Base-by-base conservation (phyloP, 2,797 vertebrate species). In the Centroberyx gerrardi region DNA sequence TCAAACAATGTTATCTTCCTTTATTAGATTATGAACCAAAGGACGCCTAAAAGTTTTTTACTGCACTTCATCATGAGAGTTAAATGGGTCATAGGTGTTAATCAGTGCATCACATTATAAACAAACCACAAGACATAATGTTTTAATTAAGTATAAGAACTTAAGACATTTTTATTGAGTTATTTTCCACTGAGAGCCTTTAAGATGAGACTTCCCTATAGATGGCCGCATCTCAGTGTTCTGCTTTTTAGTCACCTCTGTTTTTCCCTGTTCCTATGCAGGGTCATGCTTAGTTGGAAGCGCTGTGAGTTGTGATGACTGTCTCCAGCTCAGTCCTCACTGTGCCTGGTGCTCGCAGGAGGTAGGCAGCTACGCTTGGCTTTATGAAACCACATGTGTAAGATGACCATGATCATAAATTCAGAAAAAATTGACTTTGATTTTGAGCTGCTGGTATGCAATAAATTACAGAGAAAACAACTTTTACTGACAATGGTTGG, bases 261-360 rank as follows among this genome's bases (percentile, higher is more conserved):
- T 54, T 38, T 22, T 74, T 70, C 10, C 42, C 44, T 74, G 59
- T 85, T 68, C 74, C 76, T 74, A 53, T 61, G 48, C 83, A 99
- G 97, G 97, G 87, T 94, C 87, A 73, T 99, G 98, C 89, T 93
- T 95, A 67, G 61, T 83, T 52, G 95, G 94, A 82, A 95, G 87
- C 4, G 85, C 95, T 77, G 92, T 95, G 87, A 96, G 95, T 82
- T 99, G 98, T 93, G 95, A 95, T 68, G 94, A 96, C 60, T 99
- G 98, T 93, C 94, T 99, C 82, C 95, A 95, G 88, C 92, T 95
- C 9, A 96, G 96, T 88, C 96, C 97, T 36, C 92, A 93, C 71
- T 99, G 98, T 14, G 97, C 96, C 85, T 99, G 98, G 98, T 99
- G 98, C 88, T 95, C 95, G 76, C 96, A 97, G 91, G 96, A 99